Conservation (phyloP, 2,888 invertebrate genomes). For the Tetragonisca angustula region DNA sequence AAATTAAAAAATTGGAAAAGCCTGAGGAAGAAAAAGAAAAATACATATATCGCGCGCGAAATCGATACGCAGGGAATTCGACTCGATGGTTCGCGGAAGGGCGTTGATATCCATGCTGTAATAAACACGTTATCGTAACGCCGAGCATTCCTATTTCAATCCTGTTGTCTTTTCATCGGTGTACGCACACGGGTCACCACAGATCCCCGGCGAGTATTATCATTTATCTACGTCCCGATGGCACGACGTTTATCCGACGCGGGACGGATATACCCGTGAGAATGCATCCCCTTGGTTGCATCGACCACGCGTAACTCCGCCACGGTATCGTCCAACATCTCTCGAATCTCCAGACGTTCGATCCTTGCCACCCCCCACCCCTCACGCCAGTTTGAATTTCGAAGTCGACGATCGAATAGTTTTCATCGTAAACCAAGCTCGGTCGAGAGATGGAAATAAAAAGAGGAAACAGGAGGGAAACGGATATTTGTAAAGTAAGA, state of each 20-base stretch:
- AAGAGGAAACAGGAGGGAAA: neutral
- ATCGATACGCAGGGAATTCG: neutral
- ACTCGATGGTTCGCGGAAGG: too few relatives aligned
- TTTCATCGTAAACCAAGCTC: too few relatives aligned
- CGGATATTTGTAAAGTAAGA: neutral
- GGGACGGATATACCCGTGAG: constrained; percentile 52
- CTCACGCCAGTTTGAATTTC: neutral
- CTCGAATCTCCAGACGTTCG: neutral
- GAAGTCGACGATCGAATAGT: neutral
- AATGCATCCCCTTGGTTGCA: constrained; percentile 40
- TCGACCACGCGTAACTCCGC: constrained; percentile 44
- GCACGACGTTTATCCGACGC: constrained; percentile 53
- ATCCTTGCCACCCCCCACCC: neutral
- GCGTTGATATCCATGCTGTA: constrained; percentile 30
- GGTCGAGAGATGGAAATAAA: neutral
- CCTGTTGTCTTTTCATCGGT: constrained; percentile 50
- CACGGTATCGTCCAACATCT: constrained; percentile 8
- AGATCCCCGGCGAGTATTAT: constrained; percentile 48
- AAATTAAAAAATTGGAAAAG: too few relatives aligned
- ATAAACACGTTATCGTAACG: constrained; percentile 55
- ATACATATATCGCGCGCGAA: neutral
- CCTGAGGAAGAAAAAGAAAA: too few relatives aligned
- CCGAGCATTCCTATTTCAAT: constrained; percentile 50
- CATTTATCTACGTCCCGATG: constrained; percentile 50
- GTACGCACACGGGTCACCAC: constrained; percentile 11